Conservation (phyloP, 2,888 invertebrate genomes). For the Perizoma affinitatum region DNA sequence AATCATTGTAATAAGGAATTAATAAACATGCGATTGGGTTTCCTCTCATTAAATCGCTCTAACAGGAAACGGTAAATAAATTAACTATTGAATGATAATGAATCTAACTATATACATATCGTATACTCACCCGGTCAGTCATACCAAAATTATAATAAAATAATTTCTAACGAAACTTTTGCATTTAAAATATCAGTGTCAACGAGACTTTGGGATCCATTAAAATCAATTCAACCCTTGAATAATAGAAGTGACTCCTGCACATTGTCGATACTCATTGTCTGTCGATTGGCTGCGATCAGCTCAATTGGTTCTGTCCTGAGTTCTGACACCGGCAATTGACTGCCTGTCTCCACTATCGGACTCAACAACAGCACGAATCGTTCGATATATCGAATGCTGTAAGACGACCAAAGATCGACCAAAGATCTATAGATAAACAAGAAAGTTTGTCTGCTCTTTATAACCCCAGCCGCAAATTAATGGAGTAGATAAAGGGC, state of each 20-base stretch:
- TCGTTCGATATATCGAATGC: conserved; percentile 3
- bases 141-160: no score
- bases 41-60: no score
- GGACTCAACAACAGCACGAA: conserved; percentile 9
- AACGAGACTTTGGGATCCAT: no score
- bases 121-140: no score
- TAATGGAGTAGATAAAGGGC: conserved; percentile 5
- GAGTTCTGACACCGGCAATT: conserved; percentile 63
- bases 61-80: no score
- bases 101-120: no score
- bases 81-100: no score
- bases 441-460: conserved; percentile 8
- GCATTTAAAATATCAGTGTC: no score
- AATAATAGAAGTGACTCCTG: conserved; percentile 6
- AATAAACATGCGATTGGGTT: no score
- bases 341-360: conserved; percentile 40
- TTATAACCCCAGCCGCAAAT: conserved; percentile 1
- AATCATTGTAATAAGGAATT: no score
- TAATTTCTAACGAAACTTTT: no score
- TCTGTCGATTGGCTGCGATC: conserved; percentile 41
- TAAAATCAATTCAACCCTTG: conserved; percentile 6
- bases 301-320: conserved; percentile 64
- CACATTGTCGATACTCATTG: conserved; percentile 30
- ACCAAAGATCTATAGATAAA: conserved; percentile 17
- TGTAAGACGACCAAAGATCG: no score